Conservation (phyloP, 2,113 vertebrate genomes). For the Halcyon malimbica region DNA sequence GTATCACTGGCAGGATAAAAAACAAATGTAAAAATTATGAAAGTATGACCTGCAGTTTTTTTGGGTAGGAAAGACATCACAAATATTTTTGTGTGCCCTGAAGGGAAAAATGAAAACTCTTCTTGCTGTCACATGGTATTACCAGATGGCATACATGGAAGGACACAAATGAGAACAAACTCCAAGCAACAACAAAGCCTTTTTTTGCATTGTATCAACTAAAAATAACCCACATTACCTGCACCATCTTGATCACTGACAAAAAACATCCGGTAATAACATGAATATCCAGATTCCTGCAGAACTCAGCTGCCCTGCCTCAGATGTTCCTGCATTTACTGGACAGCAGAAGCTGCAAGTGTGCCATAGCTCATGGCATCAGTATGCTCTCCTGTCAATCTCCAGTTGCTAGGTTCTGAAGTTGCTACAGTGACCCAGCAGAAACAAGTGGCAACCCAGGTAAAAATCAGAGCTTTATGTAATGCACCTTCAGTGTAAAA, state of each 20-base stretch:
- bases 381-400: not conserved
- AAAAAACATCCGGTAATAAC: not conserved
- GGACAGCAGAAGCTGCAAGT: not conserved
- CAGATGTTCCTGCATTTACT: not conserved
- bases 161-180: not conserved
- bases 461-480: not conserved
- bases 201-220: not conserved
- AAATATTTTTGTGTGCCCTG: not conserved
- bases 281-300: not conserved
- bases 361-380: not conserved
- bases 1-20: not conserved
- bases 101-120: not conserved
- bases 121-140: not conserved
- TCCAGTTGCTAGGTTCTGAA: not conserved
- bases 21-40: not conserved
- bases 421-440: not conserved
- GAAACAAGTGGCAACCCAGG: not conserved
- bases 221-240: not conserved
- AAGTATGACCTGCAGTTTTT: not conserved
- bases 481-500: not conserved
- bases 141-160: not conserved
- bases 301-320: not conserved
- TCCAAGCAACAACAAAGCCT: not conserved
- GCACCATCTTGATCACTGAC: not conserved
- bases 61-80: not conserved